Evolutionary conservation across 2,113 vertebrate genomes (phyloP).

Genomic region (Phoxinus phoxinus): DNA sequence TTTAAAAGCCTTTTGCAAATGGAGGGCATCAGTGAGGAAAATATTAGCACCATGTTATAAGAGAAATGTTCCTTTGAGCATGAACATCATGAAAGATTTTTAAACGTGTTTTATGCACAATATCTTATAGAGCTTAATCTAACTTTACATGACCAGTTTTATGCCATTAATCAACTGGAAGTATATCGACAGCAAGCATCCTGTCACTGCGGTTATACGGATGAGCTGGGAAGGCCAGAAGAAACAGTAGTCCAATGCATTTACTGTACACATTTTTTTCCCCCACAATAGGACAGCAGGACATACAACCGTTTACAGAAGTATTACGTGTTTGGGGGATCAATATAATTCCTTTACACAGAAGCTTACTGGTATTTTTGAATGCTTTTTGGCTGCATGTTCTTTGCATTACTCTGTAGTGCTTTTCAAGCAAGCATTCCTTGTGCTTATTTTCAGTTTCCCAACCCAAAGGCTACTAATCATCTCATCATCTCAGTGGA

Average conservation of each 20-base stretch:
- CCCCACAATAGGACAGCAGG: neutral
- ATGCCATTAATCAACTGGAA: neutral
- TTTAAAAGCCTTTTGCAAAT: neutral
- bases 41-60: neutral
- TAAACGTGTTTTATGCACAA: neutral
- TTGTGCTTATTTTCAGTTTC: neutral
- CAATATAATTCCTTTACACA: neutral
- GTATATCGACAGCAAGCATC: neutral
- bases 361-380: neutral
- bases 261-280: too few species aligned
- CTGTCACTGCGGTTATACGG: neutral
- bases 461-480: constrained; percentile 3
- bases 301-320: neutral
- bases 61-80: constrained; percentile 13
- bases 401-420: neutral
- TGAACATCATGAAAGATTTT: neutral
- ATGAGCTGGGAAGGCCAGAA: neutral
- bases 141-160: neutral
- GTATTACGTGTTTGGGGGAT: neutral
- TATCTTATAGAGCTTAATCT: neutral
- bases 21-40: neutral
- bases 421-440: neutral
- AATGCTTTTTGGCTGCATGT: neutral
- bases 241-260: neutral
- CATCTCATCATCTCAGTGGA: neutral